Conservation (phyloP, 1,140 invertebrate genomes). For the Trichonephila clavata region DNA sequence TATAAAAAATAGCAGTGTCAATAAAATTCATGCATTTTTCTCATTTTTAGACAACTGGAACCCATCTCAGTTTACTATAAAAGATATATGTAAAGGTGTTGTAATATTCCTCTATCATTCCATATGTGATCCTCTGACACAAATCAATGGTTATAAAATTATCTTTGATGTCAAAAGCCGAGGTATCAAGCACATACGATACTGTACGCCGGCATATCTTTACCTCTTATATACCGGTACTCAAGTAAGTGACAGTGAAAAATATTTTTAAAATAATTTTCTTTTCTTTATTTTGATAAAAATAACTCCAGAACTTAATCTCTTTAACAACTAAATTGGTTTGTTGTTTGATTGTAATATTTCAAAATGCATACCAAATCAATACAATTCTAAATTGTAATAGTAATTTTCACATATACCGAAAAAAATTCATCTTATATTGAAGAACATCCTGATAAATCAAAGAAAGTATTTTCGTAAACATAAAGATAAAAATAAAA, state of each 20-base stretch:
- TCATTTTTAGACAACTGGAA: constrained; percentile 62
- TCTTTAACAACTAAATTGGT: too few relatives aligned
- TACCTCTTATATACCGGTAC: constrained; percentile 64
- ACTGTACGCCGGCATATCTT: constrained; percentile 12
- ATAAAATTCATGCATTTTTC: background rate
- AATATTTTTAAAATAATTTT: too few relatives aligned
- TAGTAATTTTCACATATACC: too few relatives aligned
- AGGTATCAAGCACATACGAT: constrained; percentile 49
- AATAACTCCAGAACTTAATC: too few relatives aligned
- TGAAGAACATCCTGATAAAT: too few relatives aligned
- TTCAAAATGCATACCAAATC: too few relatives aligned
- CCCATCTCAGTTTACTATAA: constrained; percentile 8
- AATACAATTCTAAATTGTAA: too few relatives aligned
- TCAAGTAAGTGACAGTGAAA: background rate
- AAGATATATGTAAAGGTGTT: constrained; percentile 17
- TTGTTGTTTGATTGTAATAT: too few relatives aligned
- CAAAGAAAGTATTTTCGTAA: too few relatives aligned
- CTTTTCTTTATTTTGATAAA: too few relatives aligned
- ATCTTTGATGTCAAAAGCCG: constrained; percentile 58
- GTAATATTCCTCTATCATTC: constrained; percentile 60
- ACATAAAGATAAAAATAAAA: too few relatives aligned
- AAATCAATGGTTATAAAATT: constrained; percentile 70
- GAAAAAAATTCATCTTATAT: too few relatives aligned
- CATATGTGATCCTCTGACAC: constrained; percentile 56
- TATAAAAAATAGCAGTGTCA: background rate